Conservation (phyloP, 2,113 vertebrate genomes). For the Malaclemys terrapin region DNA sequence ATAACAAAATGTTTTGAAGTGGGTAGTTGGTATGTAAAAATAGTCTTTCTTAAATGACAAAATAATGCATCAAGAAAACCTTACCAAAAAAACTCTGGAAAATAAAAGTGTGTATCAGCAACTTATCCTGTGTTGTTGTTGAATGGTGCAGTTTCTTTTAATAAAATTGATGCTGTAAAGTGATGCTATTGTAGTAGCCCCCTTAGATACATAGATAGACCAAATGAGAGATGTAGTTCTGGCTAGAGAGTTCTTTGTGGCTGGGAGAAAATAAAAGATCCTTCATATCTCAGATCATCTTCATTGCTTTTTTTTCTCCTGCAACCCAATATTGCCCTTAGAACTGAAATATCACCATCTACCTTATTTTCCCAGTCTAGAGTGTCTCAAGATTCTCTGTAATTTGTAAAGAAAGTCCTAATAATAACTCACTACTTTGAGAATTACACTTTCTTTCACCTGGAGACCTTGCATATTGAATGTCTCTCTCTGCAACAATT, state of each 20-base stretch:
- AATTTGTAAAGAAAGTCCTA: neutral
- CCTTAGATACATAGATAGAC: neutral
- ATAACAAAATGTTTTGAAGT: neutral
- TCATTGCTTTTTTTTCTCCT: neutral
- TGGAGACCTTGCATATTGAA: neutral
- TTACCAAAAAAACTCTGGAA: neutral
- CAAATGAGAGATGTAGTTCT: neutral
- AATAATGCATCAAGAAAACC: neutral
- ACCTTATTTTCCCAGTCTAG: neutral
- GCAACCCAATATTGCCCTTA: neutral
- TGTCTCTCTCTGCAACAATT: neutral
- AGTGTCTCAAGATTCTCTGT: neutral
- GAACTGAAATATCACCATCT: neutral
- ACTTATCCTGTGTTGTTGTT: neutral
- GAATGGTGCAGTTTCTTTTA: neutral
- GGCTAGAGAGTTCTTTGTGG: neutral
- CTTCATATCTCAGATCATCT: neutral
- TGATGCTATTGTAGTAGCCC: neutral
- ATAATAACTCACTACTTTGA: neutral
- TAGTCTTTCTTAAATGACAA: neutral
- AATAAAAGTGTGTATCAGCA: neutral
- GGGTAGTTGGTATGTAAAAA: neutral
- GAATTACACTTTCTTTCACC: neutral
- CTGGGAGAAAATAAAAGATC: neutral
- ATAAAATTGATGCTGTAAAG: neutral